Base-by-base conservation (phyloP, 2,888 invertebrate species). In the Nysson spinosus region DNA sequence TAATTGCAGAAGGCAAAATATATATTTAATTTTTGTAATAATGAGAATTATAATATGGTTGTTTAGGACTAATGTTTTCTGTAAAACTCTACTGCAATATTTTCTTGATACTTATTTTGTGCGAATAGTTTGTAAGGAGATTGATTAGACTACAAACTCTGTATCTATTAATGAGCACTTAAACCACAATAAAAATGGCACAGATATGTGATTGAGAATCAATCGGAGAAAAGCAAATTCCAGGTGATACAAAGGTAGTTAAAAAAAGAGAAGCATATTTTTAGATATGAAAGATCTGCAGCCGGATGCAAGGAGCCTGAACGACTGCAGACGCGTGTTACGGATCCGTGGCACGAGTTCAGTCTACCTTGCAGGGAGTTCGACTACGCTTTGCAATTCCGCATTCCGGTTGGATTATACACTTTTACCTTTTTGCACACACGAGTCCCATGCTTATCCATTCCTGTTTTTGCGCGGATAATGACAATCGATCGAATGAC, bases 321-420 rank as follows among this genome's bases (percentile, higher is more conserved):
- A n/a, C n/a, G n/a, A n/a, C n/a, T n/a, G 16, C 9, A 20, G 28
- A 26, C 39, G 42, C 30, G 49, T 61, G 42, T 60, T 65, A 50
- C 54, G 16, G 44, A 69, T 69, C 52, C 56, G 20, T 47, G 42
- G 17, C 40, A 51, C 40, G 35, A 46, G 43, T 63, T 61, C 67
- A 46, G 47, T 63, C 55, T 50, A 62, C 46, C 58, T 61, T 46
- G 57, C 46, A 51, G 19, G 11, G 24, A 35, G 50, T 47, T 57
- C 64, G 55, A 65, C 39, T 52, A 37, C 54, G 62, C 70, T 68
- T 58, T 51, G 39, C 43, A 51, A 75, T 78, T 78, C 72, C 78
- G 78, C 78, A 78, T 78, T 78, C 78, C 72, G 42, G 7, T 11
- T 39, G 58, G 68, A 75, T 78, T 63, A 57, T 54, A 51, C 50